These are phyloP conservation scores for Setophaga kirtlandii DNA, from an alignment of 2,113 vertebrate species.

Conservation along the genomic window DNA sequence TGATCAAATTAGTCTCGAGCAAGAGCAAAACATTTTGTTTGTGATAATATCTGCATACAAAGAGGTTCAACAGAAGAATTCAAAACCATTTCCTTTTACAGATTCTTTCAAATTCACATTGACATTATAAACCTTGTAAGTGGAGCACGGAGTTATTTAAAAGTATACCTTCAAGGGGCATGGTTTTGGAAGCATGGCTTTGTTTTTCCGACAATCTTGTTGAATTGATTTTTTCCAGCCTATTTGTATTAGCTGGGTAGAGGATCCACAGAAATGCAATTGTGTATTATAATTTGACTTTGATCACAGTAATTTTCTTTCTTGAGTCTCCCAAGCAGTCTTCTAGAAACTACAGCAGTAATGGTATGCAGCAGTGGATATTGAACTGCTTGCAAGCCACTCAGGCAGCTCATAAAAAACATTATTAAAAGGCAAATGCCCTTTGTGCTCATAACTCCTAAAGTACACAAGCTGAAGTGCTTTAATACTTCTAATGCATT, in stretches of 20 bases:
- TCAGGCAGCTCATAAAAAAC: slow-evolving; percentile 30
- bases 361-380: slow-evolving; percentile 5
- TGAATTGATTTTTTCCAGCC: background rate
- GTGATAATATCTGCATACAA: background rate
- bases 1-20: background rate
- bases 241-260: background rate
- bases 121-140: background rate
- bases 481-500: background rate
- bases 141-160: background rate
- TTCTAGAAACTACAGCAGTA: slow-evolving; percentile 13
- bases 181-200: background rate
- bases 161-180: background rate
- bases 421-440: slow-evolving; percentile 55
- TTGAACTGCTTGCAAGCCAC: slow-evolving; percentile 7
- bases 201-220: background rate
- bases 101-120: background rate
- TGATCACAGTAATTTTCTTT: slow-evolving; percentile 49
- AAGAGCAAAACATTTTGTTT: background rate
- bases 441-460: slow-evolving; percentile 16
- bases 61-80: background rate
- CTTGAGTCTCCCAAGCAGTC: background rate
- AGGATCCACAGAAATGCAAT: background rate
- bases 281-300: slow-evolving; percentile 42
- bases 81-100: background rate
- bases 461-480: background rate